Evolutionary conservation across 2,113 vertebrate genomes (phyloP), one percentile per base, ranked within the genome.

Genomic region (Cairina moschata): DNA sequence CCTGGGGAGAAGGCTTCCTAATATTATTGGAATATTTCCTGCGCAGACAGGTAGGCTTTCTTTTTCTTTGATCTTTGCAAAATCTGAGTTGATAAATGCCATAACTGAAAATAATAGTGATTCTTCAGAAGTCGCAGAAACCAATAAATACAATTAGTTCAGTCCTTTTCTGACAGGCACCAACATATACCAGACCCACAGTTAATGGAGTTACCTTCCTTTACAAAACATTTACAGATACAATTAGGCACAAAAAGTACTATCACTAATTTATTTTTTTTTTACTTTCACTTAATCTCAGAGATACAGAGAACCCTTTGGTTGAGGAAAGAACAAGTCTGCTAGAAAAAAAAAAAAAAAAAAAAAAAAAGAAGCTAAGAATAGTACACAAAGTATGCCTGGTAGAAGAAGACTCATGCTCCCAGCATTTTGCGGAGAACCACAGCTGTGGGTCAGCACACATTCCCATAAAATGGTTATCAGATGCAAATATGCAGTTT

Each of bases 391-490:
- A 90, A 94, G 12, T 91, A 96, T 75, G 73, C 82, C 94, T 88
- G 73, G 86, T 73, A 62, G 62, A 95, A 75, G 44, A 95, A 66
- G 63, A 84, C 62, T 95, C 88, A 91, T 91, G 83, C 88, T 96
- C 58, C 86, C 88, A 97, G 80, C 54, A 95, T 94, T 96, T 94
- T 95, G 96, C 0, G 95, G 96, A 78, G 83, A 96, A 89, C 95
- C 96, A 88, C 95, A 96, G 95, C 95, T 94, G 92, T 91, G 83
- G 93, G 77, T 97, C 92, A 94, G 95, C 93, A 91, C 73, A 79
- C 95, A 96, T 97, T 97, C 95, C 96, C 95, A 96, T 96, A 94
- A 97, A 97, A 97, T 96, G 80, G 88, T 91, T 96, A 93, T 97
- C 96, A 96, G 95, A 97, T 94, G 93, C 72, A 96, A 93, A 80